phyloP scores from a whole-genome alignment of 2,113 vertebrate genomes.

The Regulus satrapa region DNA sequence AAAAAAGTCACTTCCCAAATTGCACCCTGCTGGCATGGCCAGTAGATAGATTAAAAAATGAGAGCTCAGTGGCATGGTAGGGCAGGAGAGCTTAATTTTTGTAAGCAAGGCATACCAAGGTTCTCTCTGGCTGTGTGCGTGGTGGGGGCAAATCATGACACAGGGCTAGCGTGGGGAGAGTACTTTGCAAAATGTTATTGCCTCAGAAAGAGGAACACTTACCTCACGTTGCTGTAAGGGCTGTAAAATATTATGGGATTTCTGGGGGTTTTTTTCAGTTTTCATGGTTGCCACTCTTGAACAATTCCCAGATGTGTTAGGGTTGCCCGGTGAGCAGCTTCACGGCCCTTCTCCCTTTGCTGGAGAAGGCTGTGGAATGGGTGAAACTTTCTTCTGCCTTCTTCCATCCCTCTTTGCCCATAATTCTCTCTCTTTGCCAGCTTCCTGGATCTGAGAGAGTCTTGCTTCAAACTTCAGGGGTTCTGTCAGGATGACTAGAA shows the following conservation, averaged over 20 bases:
- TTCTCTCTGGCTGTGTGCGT: fast-evolving
- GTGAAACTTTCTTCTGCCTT: neutral
- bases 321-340: neutral
- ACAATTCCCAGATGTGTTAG: neutral
- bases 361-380: neutral
- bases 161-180: neutral
- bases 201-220: neutral
- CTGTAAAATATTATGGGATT: neutral
- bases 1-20: neutral
- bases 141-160: neutral
- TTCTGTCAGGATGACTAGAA: neutral
- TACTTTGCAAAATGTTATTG: neutral
- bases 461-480: neutral
- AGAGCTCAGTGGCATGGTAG: neutral
- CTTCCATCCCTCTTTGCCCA: neutral
- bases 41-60: neutral
- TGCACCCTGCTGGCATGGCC: neutral
- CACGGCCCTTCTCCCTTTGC: fast-evolving
- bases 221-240: neutral
- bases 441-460: neutral
- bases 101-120: neutral
- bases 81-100: neutral
- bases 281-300: neutral
- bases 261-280: neutral
- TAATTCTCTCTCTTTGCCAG: neutral